A percentile compares a stretch with the other conserved stretches of the same genome.
These are phyloP conservation scores for Ptilodon capucinus DNA, from an alignment of 2,888 invertebrate genomes.

Conservation along the genomic window DNA sequence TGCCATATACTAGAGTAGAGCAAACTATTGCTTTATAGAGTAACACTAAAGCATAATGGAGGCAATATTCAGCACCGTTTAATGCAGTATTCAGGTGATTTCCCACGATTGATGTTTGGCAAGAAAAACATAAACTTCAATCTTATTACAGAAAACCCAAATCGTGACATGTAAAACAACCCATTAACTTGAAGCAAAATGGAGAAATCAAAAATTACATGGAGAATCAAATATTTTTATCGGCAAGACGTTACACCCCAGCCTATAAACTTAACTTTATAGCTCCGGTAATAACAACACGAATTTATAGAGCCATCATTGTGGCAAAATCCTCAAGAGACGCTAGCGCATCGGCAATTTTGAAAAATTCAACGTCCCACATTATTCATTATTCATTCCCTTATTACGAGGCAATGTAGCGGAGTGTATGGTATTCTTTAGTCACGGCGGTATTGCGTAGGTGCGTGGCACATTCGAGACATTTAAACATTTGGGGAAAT, in stretches of 20 bases:
- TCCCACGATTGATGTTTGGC: not conserved
- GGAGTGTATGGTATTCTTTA: conserved; percentile 2
- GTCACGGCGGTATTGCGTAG: not conserved
- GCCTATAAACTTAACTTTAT: conserved; percentile 46
- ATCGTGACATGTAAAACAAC: conserved; percentile 36
- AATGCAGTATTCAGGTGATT: not conserved
- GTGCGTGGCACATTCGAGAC: not conserved
- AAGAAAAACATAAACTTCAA: conserved; percentile 18
- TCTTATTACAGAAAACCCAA: conserved; percentile 17
- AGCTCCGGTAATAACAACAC: conserved; percentile 39
- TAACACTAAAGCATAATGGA: not conserved
- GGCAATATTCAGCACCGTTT: not conserved
- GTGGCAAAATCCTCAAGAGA: conserved; percentile 36
- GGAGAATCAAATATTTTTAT: conserved; percentile 48
- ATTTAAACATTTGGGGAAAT: conserved; percentile 19
- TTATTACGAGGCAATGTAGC: conserved; percentile 1
- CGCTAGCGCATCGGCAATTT: conserved; percentile 31
- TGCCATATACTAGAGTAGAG: not conserved
- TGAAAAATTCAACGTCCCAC: conserved; percentile 7
- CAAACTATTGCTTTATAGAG: not conserved
- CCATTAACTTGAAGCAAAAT: conserved; percentile 46
- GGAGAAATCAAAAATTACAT: too few relatives aligned
- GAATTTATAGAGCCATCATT: conserved; percentile 50
- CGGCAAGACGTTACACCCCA: conserved; percentile 39
- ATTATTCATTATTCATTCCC: conserved; percentile 15